Evolutionary conservation across 2,888 invertebrate genomes (phyloP).

Genomic region (Mythimna impura): DNA sequence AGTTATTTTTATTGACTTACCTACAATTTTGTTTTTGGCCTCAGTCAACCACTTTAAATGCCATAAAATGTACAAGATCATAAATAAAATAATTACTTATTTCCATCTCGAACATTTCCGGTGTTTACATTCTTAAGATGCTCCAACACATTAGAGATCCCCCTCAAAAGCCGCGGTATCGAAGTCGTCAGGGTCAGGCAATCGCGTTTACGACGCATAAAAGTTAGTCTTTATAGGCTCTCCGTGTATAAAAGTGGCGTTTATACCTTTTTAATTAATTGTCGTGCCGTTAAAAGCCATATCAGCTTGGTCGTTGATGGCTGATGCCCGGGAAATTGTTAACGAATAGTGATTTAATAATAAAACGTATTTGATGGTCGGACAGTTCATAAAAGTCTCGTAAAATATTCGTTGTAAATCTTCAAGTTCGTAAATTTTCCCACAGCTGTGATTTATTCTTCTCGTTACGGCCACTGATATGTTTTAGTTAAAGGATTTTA

Average conservation of each 20-base stretch:
- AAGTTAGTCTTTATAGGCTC: constrained; percentile 90
- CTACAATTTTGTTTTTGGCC: neutral
- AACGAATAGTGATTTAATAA: constrained; percentile 87
- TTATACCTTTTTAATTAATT: constrained; percentile 90
- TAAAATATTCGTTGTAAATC: constrained; percentile 79
- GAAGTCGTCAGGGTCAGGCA: constrained; percentile 86
- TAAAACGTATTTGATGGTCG: constrained; percentile 83
- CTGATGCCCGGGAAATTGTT: constrained; percentile 86
- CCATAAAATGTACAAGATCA: constrained; percentile 7
- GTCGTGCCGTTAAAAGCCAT: constrained; percentile 87
- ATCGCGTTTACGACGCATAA: constrained; percentile 91
- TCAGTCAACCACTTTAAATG: neutral
- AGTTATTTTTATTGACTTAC: neutral
- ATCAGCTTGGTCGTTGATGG: constrained; percentile 87
- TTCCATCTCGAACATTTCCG: constrained; percentile 64
- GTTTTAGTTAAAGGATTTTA: constrained; percentile 57
- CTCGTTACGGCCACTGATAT: constrained; percentile 49
- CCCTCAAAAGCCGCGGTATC: constrained; percentile 76
- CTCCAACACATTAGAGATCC: constrained; percentile 70
- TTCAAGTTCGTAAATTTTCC: constrained; percentile 70
- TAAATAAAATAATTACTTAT: neutral
- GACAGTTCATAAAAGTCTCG: constrained; percentile 85
- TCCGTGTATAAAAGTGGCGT: constrained; percentile 89
- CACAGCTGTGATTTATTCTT: constrained; percentile 68
- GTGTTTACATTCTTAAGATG: constrained; percentile 74